Conservation (phyloP, 2,888 invertebrate genomes). For the Globia sparganii region DNA sequence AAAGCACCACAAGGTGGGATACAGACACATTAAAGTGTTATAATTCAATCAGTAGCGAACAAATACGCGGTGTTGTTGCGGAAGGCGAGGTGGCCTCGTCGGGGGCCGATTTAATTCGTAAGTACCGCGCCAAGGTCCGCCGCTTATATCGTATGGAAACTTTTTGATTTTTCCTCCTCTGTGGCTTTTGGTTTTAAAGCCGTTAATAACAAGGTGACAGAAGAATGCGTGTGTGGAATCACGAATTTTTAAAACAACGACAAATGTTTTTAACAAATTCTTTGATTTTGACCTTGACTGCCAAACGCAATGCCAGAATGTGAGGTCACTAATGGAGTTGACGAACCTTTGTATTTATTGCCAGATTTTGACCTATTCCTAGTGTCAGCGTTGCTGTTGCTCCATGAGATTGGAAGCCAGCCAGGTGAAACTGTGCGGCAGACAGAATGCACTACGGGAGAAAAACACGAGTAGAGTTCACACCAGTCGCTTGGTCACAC, state of each 20-base stretch:
- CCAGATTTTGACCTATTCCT: slow-evolving; percentile 16
- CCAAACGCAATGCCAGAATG: slow-evolving; percentile 22
- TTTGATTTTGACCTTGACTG: slow-evolving; percentile 43
- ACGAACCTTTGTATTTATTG: slow-evolving; percentile 22
- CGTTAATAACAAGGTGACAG: slow-evolving; percentile 62
- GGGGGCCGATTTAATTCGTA: slow-evolving; percentile 82
- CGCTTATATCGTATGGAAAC: slow-evolving; percentile 74
- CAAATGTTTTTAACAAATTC: slow-evolving; percentile 24
- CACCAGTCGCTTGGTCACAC: slow-evolving; percentile 25
- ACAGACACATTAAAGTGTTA: slow-evolving; percentile 56
- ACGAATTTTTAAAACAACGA: slow-evolving; percentile 35
- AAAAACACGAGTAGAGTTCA: slow-evolving; percentile 46
- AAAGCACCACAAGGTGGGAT: slow-evolving; percentile 39
- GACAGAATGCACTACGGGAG: slow-evolving; percentile 53
- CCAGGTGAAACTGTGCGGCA: slow-evolving; percentile 54
- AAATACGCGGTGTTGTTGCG: slow-evolving; percentile 69
- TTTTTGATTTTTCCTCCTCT: slow-evolving; percentile 75
- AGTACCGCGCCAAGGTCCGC: slow-evolving; percentile 82
- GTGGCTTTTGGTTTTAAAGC: slow-evolving; percentile 58
- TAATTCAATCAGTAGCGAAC: slow-evolving; percentile 65
- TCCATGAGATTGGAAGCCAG: slow-evolving; percentile 51
- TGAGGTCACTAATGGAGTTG: slow-evolving; percentile 37
- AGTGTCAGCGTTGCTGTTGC: slow-evolving; percentile 2
- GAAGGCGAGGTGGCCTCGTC: slow-evolving; percentile 79
- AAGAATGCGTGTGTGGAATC: slow-evolving; percentile 51